Conservation (phyloP, 2,113 vertebrate genomes). For the Nothoprocta perdicaria region DNA sequence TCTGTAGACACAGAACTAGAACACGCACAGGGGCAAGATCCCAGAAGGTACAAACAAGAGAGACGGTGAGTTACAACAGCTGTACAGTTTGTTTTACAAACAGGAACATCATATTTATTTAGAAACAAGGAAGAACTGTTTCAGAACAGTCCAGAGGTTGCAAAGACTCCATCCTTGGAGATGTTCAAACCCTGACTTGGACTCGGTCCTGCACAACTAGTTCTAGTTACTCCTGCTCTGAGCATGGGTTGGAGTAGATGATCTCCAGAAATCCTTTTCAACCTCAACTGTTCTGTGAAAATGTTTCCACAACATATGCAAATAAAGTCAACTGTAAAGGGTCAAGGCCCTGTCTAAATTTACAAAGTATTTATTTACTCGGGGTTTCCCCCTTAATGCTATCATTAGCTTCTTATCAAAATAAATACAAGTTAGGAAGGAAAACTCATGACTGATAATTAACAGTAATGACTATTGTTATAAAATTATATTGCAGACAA, state of each 20-base stretch:
- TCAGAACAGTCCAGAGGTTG: too few species aligned
- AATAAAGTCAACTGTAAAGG: background rate
- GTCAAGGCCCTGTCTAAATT: background rate
- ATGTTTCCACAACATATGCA: background rate
- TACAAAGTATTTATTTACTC: slow-evolving; percentile 20
- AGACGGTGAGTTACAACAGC: background rate
- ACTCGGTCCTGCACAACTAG: too few species aligned
- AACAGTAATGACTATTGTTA: slow-evolving; percentile 58
- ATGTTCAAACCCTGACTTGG: too few species aligned
- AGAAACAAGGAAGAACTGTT: too few species aligned
- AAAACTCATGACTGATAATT: background rate
- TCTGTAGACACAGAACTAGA: background rate
- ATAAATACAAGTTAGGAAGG: slow-evolving; percentile 11
- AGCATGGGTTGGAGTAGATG: too few species aligned
- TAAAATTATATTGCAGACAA: background rate
- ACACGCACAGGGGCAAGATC: background rate
- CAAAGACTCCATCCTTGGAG: too few species aligned
- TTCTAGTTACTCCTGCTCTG: too few species aligned
- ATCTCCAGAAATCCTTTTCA: background rate
- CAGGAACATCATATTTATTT: background rate
- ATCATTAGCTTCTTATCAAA: slow-evolving; percentile 14
- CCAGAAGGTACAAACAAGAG: background rate
- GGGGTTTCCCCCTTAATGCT: slow-evolving; percentile 29
- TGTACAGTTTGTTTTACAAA: background rate
- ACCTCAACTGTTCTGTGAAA: background rate